Evolutionary conservation across 2,888 invertebrate species (phyloP).

Genomic region (Eristalis pertinax): DNA sequence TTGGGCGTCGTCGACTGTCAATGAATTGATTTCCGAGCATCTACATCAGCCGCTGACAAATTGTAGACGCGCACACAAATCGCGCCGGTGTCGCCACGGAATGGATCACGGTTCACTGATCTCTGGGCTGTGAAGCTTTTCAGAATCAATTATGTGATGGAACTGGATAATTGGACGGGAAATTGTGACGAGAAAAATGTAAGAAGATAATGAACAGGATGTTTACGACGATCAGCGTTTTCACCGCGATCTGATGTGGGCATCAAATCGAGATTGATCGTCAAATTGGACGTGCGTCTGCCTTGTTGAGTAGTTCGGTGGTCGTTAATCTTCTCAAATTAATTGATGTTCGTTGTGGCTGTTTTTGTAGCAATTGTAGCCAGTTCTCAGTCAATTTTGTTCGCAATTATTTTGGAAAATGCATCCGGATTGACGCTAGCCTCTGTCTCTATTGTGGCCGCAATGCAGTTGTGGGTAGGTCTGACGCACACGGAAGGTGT

Average conservation of each 20-base stretch:
- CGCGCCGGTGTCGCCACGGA: neutral
- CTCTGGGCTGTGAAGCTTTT: constrained; percentile 42
- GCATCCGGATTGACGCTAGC: neutral
- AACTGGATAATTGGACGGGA: constrained; percentile 12
- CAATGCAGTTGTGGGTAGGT: too few species aligned
- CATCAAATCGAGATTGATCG: neutral
- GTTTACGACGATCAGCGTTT: neutral
- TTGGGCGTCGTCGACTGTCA: constrained; percentile 26
- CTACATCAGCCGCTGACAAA: constrained; percentile 26
- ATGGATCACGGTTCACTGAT: constrained; percentile 63
- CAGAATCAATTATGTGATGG: constrained; percentile 46
- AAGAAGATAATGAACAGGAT: neutral
- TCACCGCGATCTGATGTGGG: neutral
- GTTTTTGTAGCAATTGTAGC: neutral
- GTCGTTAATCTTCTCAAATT: neutral
- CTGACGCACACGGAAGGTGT: too few species aligned
- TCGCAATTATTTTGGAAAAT: neutral
- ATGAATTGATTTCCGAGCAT: constrained; percentile 42
- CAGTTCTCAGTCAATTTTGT: neutral
- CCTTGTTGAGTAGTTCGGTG: neutral
- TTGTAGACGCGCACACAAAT: neutral
- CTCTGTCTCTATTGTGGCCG: too few species aligned
- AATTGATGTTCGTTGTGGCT: neutral
- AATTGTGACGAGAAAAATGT: neutral
- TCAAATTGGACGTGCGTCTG: neutral